Conservation (phyloP, 2,797 vertebrate genomes). For the Mormyrops attenuatus region DNA sequence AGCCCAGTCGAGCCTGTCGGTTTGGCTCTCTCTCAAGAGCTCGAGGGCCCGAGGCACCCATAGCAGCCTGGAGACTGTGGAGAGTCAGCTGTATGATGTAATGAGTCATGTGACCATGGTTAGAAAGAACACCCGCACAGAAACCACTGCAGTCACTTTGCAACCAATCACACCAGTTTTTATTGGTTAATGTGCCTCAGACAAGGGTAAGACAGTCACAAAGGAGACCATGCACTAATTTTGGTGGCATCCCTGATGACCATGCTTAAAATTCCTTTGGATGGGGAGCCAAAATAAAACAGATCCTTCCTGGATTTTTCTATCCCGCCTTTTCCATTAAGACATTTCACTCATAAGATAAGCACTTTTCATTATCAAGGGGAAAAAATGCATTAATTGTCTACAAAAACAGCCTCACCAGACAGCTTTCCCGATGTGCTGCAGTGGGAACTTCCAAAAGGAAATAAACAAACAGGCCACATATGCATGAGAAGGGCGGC, state of each 20-base stretch:
- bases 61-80: not conserved
- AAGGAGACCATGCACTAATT: not conserved
- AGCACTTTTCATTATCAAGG: not conserved
- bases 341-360: not conserved
- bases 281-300: not conserved
- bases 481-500: not conserved
- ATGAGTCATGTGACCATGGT: not conserved
- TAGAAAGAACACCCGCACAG: not conserved
- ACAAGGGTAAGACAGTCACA: not conserved
- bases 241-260: not conserved
- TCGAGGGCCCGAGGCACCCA: not conserved
- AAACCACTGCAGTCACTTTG: not conserved
- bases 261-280: not conserved
- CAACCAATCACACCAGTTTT: not conserved
- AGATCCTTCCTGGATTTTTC: conserved; percentile 1
- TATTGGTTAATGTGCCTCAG: not conserved
- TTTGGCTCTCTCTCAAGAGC: not conserved
- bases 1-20: not conserved
- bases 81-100: not conserved
- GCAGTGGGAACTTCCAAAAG: not conserved
- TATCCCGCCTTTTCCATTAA: not conserved
- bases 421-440: not conserved
- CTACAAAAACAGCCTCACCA: not conserved
- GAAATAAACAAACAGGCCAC: not conserved
- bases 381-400: not conserved